Base-by-base conservation (phyloP, 2,888 invertebrate species). In the Drosophila kambysellisi region DNA sequence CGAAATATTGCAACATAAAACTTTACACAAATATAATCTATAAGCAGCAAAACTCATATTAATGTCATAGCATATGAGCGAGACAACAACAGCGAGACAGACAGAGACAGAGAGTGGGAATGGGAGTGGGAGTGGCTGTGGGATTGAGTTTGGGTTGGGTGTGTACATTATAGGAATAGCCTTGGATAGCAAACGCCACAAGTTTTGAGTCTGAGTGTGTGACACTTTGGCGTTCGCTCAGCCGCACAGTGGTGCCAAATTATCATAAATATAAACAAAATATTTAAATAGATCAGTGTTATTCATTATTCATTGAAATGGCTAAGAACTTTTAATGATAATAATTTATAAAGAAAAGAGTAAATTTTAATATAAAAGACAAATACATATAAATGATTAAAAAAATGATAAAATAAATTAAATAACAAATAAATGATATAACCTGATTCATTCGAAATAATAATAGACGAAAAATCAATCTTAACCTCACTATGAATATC, bases 1-100 rank as follows among this genome's bases (percentile, higher is more conserved):
- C 82, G 84, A 87, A 86, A 88, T 87, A 89, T 86, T 89, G 90
- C 89, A 91, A 90, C 88, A 90, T 90, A 89, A 91, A 91, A 91
- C 88, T 90, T 91, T 83, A 90, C 83, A 88, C 89, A 88, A 88
- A 91, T 91, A 90, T 89, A 87, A 91, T 91, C 89, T 89, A 91
- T 91, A 90, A 89, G 82, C 83, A 91, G 82, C 82, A 83, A 78
- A 85, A 85, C 83, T 85, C 90, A 90, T 90, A 91, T 91, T 90
- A 91, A 90, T 91, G 82, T 83, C 78, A 73, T 74, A 79, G 79
- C 81, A 78, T 64, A 72, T 50, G 74, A 74, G 57, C 61, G 74
- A 74, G 81, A 74, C 37, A 58, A 51, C 25, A 58, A 50, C 17
- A 61, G 32, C 20, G 60, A 12, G 54, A 32, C 15, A 30, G 17